These are phyloP conservation scores for Neodontobutis hainanensis DNA, from an alignment of 2,113 vertebrate species.

Conservation along the genomic window DNA sequence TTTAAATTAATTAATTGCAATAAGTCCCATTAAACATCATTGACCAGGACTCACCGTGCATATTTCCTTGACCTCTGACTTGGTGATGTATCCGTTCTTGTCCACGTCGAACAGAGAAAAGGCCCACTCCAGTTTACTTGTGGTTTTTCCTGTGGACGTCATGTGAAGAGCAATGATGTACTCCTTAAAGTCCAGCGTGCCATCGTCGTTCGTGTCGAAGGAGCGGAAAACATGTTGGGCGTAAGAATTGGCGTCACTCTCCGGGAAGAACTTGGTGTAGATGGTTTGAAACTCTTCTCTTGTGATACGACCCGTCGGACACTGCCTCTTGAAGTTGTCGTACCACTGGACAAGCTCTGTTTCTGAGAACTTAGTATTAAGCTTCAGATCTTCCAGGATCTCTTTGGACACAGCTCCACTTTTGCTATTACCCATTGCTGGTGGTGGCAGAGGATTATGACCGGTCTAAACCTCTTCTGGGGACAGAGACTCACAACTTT, in stretches of 20 bases:
- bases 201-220: slow-evolving; percentile 77
- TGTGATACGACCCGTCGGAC: slow-evolving; percentile 88
- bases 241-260: slow-evolving; percentile 71
- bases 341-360: slow-evolving; percentile 75
- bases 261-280: slow-evolving; percentile 89
- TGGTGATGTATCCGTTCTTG: slow-evolving; percentile 94
- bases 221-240: slow-evolving; percentile 78
- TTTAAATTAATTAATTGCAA: neutral
- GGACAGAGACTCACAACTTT: neutral
- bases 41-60: slow-evolving; percentile 80
- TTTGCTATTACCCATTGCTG: slow-evolving; percentile 73
- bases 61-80: slow-evolving; percentile 92
- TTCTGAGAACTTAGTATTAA: slow-evolving; percentile 76
- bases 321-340: slow-evolving; percentile 93
- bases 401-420: slow-evolving; percentile 73
- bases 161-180: slow-evolving; percentile 79
- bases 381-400: slow-evolving; percentile 76
- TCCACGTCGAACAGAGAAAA: slow-evolving; percentile 97
- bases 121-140: slow-evolving; percentile 81
- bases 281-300: slow-evolving; percentile 92
- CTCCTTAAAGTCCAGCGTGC: slow-evolving; percentile 79
- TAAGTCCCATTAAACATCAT: too few relatives aligned
- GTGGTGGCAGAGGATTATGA: neutral
- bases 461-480: slow-evolving; percentile 5
- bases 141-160: slow-evolving; percentile 75